phyloP scores from a whole-genome alignment of 2,113 vertebrate genomes.

The Acanthochromis polyacanthus region DNA sequence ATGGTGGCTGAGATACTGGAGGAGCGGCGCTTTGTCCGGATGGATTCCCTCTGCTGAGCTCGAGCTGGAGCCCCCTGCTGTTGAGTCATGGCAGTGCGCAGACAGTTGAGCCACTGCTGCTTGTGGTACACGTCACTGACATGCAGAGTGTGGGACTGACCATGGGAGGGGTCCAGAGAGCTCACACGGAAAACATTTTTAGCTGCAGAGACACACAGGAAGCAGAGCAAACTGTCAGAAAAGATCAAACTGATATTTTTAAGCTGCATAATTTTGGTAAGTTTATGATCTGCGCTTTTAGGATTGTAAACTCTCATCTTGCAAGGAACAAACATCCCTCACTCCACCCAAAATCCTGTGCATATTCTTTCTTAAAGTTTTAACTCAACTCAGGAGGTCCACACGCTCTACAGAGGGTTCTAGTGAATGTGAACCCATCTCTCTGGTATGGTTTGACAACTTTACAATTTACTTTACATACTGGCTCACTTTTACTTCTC shows the following conservation, averaged over 20 bases:
- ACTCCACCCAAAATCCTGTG: background rate
- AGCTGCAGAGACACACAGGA: slow-evolving; percentile 78
- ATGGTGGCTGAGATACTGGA: slow-evolving; percentile 25
- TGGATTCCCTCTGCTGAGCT: slow-evolving; percentile 15
- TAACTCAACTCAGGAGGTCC: background rate
- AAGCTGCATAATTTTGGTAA: background rate
- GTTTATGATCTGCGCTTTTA: background rate
- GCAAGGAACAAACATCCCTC: background rate
- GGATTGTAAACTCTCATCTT: background rate
- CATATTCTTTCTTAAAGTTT: background rate
- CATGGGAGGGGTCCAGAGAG: slow-evolving; percentile 86
- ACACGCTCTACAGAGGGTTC: background rate
- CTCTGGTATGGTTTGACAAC: too few relatives aligned
- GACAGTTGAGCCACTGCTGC: slow-evolving; percentile 96
- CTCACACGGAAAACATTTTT: slow-evolving; percentile 96
- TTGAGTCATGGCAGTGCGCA: slow-evolving; percentile 86
- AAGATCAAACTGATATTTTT: background rate
- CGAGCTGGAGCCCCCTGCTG: slow-evolving; percentile 45
- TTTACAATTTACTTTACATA: too few relatives aligned
- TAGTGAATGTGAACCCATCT: background rate
- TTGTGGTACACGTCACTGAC: slow-evolving; percentile 97
- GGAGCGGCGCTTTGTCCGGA: slow-evolving; percentile 42
- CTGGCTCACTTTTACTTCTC: too few relatives aligned
- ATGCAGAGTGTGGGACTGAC: slow-evolving; percentile 94
- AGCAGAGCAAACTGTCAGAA: background rate